Conservation (phyloP, 2,113 vertebrate species). For the Menidia beryllina region DNA sequence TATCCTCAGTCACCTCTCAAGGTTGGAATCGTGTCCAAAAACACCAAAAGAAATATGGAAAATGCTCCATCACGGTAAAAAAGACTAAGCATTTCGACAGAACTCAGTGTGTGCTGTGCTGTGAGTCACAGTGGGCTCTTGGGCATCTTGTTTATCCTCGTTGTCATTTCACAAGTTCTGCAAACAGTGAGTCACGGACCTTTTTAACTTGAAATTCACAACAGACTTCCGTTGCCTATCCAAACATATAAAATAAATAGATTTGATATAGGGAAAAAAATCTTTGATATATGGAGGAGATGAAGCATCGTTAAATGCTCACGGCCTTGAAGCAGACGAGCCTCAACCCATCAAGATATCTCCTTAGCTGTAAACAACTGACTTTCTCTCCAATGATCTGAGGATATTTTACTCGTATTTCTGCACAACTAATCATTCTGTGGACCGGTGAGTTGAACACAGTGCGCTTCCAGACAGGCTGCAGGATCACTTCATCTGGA, state of each 20-base stretch:
- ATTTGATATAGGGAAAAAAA: conserved; percentile 57
- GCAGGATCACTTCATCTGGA: conserved; percentile 67
- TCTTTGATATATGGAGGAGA: conserved; percentile 21
- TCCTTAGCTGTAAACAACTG: neutral
- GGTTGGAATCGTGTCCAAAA: conserved; percentile 15
- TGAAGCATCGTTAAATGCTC: conserved; percentile 14
- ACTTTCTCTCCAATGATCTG: neutral
- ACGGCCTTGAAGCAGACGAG: neutral
- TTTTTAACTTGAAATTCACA: conserved; percentile 22
- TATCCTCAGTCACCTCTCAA: neutral
- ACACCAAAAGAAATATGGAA: neutral
- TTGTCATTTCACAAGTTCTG: conserved; percentile 42
- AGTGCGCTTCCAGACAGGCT: conserved; percentile 38
- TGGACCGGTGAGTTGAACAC: conserved; percentile 28
- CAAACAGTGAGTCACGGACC: conserved; percentile 34
- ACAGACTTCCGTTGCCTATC: conserved; percentile 43
- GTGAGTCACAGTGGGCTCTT: conserved; percentile 27
- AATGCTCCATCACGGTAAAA: neutral
- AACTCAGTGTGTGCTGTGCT: conserved; percentile 2
- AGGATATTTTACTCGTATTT: neutral
- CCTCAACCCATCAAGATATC: conserved; percentile 27
- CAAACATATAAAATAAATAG: conserved; percentile 55
- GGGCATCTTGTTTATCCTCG: conserved; percentile 38
- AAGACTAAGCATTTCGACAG: too few relatives aligned
- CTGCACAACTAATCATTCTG: neutral